These are phyloP conservation scores for Diaperis boleti DNA, from an alignment of 2,888 invertebrate genomes.

Conservation along the genomic window DNA sequence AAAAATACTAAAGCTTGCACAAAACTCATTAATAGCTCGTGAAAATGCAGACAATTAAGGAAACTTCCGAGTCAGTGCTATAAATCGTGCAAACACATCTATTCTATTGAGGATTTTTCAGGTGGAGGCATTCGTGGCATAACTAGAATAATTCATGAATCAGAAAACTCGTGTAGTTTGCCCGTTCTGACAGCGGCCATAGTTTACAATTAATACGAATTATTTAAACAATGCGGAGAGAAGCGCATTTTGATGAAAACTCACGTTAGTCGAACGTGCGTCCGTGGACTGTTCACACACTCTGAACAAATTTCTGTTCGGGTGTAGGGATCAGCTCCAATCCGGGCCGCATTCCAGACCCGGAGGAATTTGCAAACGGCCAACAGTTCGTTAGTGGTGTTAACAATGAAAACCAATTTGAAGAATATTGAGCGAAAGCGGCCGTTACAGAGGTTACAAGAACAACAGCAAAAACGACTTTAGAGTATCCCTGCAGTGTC, in stretches of 20 bases:
- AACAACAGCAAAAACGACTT: no score
- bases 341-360: constrained; percentile 46
- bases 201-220: constrained; percentile 38
- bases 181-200: constrained; percentile 30
- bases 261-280: constrained; percentile 22
- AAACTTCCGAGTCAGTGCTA: constrained; percentile 19
- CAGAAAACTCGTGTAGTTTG: constrained; percentile 36
- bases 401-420: constrained; percentile 5
- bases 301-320: constrained; percentile 45
- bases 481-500: no score
- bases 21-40: constrained; percentile 32
- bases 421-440: neutral
- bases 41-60: constrained; percentile 36
- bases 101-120: constrained; percentile 34
- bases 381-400: constrained; percentile 7
- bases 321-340: constrained; percentile 43
- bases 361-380: constrained; percentile 43
- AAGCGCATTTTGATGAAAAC: constrained; percentile 33
- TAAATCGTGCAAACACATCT: constrained; percentile 37
- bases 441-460: neutral
- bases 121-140: constrained; percentile 27
- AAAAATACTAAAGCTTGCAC: constrained; percentile 34
- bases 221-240: constrained; percentile 37
- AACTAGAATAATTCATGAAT: constrained; percentile 30
- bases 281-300: constrained; percentile 42